phyloP scores from a whole-genome alignment of 2,888 invertebrate genomes.

The Tipula vernalis region DNA sequence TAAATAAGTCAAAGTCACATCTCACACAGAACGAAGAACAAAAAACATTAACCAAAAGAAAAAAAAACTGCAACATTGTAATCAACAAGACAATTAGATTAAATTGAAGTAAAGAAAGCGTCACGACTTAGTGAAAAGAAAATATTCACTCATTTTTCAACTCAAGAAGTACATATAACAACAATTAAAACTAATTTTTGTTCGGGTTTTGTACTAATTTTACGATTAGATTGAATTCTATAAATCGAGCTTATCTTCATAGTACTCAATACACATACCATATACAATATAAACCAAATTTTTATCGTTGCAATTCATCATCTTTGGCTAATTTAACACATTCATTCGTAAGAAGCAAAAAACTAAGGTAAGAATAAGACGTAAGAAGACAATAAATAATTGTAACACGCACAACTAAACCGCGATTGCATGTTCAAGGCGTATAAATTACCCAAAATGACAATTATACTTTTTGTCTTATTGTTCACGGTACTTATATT shows the following conservation, averaged over 20 bases:
- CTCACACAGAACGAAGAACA: too few species aligned
- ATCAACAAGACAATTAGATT: not conserved
- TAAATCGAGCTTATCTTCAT: not conserved
- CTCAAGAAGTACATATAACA: not conserved
- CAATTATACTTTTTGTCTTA: not conserved
- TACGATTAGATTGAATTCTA: not conserved
- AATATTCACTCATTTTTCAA: not conserved
- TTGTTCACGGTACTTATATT: not conserved
- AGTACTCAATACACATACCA: not conserved
- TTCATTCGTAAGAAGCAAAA: not conserved
- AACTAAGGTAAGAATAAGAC: not conserved
- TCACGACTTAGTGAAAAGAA: not conserved
- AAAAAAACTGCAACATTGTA: not conserved
- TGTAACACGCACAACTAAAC: not conserved
- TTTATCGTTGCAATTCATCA: not conserved
- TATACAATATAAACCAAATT: not conserved
- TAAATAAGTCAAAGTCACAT: too few species aligned
- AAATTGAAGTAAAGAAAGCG: not conserved
- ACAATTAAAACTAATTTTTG: not conserved
- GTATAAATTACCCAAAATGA: not conserved
- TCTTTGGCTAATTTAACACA: not conserved
- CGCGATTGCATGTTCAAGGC: not conserved
- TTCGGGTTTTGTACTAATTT: not conserved
- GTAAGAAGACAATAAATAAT: not conserved
- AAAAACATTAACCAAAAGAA: too few species aligned